Conservation (phyloP, 2,888 invertebrate species). For the Microplitis deprimator region DNA sequence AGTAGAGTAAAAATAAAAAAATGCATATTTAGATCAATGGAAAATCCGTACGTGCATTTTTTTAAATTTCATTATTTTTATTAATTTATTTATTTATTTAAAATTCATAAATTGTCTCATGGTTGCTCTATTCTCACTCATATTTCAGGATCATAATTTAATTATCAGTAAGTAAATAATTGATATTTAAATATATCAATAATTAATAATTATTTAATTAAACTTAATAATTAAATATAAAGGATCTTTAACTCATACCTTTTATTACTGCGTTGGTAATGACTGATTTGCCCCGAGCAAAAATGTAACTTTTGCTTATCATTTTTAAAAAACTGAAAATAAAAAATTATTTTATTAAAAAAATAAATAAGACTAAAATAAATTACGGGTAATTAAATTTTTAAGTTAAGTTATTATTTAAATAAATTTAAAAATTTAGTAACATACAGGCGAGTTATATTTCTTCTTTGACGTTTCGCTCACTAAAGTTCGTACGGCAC, state of each 20-base stretch:
- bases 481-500: background rate
- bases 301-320: slow-evolving; percentile 20
- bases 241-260: slow-evolving; percentile 9
- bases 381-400: background rate
- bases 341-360: too few relatives aligned
- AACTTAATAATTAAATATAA: too few relatives aligned
- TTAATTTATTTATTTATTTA: too few relatives aligned
- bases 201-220: background rate
- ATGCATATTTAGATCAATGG: too few relatives aligned
- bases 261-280: background rate
- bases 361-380: background rate
- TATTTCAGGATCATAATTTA: too few relatives aligned
- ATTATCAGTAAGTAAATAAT: too few relatives aligned
- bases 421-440: background rate
- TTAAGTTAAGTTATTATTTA: background rate
- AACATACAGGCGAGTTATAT: background rate
- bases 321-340: slow-evolving; percentile 5
- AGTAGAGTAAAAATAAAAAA: too few relatives aligned
- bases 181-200: background rate
- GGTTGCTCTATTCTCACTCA: too few relatives aligned
- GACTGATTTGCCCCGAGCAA: slow-evolving; percentile 25
- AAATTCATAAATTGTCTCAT: too few relatives aligned
- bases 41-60: too few relatives aligned
- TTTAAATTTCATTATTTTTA: too few relatives aligned
- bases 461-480: background rate